Conservation (phyloP, 2,888 invertebrate species). For the Kryphioiulus occultus region DNA sequence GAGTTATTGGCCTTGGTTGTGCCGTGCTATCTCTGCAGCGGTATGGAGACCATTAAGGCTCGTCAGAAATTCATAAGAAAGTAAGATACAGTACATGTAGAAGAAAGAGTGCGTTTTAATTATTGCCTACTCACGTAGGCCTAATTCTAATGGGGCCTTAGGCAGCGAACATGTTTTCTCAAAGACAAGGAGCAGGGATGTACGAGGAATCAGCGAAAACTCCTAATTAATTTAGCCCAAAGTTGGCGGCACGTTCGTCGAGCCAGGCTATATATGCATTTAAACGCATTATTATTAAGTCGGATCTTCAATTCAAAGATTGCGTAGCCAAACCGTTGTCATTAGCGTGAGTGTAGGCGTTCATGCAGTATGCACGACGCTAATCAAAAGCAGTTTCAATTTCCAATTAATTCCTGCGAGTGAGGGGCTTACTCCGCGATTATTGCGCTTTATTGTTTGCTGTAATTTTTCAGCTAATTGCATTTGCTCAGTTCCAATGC, state of each 20-base stretch:
- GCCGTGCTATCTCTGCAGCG: background rate
- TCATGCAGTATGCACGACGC: background rate
- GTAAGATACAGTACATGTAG: background rate
- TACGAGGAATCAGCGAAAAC: background rate
- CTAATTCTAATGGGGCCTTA: background rate
- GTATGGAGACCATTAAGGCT: conserved; percentile 1
- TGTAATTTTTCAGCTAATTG: conserved; percentile 17
- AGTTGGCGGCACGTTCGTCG: background rate
- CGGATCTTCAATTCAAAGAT: background rate
- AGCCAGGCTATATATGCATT: background rate
- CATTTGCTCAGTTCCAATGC: background rate
- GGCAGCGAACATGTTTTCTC: background rate
- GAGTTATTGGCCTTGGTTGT: background rate
- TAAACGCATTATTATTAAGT: background rate
- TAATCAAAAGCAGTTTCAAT: conserved; percentile 7
- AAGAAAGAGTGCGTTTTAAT: conserved; percentile 18
- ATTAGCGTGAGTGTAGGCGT: conserved; percentile 11
- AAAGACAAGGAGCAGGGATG: background rate
- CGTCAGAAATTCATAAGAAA: conserved; percentile 20
- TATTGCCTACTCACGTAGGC: conserved; percentile 1
- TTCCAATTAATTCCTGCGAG: conserved; percentile 18
- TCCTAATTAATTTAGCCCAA: conserved; percentile 18
- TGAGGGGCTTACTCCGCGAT: background rate
- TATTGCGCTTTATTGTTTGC: conserved; percentile 31
- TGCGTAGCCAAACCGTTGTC: background rate